Evolutionary conservation across 2,888 invertebrate genomes (phyloP).

Genomic region (Scaptomyza reducta): DNA sequence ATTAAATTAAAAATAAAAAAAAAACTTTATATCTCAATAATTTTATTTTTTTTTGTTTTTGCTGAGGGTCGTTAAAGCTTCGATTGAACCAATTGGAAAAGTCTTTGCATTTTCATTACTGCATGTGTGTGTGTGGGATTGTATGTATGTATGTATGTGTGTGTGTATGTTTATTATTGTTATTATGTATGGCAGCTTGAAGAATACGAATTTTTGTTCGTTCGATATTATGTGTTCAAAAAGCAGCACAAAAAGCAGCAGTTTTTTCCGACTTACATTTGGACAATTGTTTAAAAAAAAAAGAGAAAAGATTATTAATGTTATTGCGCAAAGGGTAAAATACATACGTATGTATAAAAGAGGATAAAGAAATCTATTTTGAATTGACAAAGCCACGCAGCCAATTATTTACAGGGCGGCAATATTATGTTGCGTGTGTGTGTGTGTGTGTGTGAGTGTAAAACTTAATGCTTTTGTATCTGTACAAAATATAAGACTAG

Average conservation of each 20-base stretch:
- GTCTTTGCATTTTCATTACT: constrained; percentile 54
- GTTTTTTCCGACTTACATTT: constrained; percentile 14
- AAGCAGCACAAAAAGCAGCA: constrained; percentile 43
- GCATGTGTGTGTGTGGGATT: constrained; percentile 22
- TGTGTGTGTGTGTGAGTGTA: constrained; percentile 12
- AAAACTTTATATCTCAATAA: constrained; percentile 9
- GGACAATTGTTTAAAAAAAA: not conserved
- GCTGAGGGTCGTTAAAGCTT: constrained; percentile 30
- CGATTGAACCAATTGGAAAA: constrained; percentile 63
- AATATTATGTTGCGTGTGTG: constrained; percentile 8
- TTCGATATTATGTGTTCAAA: constrained; percentile 28
- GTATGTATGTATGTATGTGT: constrained; percentile 10
- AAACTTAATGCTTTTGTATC: constrained; percentile 35
- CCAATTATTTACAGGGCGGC: constrained; percentile 75
- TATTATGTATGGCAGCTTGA: constrained; percentile 72
- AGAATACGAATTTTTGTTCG: constrained; percentile 60
- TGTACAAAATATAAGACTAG: constrained; percentile 67
- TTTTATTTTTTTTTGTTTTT: not conserved
- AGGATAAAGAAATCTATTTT: not conserved
- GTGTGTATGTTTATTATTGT: constrained; percentile 39
- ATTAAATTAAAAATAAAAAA: constrained; percentile 15
- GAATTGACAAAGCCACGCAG: constrained; percentile 73
- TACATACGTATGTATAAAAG: not conserved
- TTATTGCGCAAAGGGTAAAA: constrained; percentile 3
- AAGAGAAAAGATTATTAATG: constrained; percentile 9